Base-by-base conservation (phyloP, 2,797 vertebrate species). In the Crenichthys baileyi region DNA sequence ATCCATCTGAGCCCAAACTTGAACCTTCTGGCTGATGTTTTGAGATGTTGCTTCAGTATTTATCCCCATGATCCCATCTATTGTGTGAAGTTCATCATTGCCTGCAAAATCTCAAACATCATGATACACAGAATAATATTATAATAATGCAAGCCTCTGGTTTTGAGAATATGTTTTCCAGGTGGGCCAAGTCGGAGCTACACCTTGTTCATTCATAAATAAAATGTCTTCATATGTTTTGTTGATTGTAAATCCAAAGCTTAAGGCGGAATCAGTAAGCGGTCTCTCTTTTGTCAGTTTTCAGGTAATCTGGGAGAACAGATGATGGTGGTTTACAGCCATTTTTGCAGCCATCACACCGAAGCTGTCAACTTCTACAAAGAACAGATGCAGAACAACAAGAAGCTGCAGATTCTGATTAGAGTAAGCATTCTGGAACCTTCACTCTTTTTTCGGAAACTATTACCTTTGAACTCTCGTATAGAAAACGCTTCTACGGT, bases 391-490 rank as follows among this genome's bases (percentile, higher is more conserved):
- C 97, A 98, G 88, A 97, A 92, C 87, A 98, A 94, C 94, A 99
- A 98, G 92, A 98, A 97, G 87, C 95, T 99, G 76, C 97, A 97
- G 83, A 93, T 89, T 83, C 88, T 97, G 41, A 96, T 97, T 24
- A 96, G 94, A 95, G 98, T 99, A 92, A 95, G 91, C 0, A 18
- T 2, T 56, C 8, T 4, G 0, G 7, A n/a, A 41, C 58, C 3
- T n/a, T 1, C 0, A 53, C 20, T 20, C 29, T 13, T 29, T n/a
- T 24, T 22, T 41, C 0, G 13, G 1, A 61, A 41, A 22, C 5
- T 16, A 24, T 8, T 6, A 7, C 41, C 2, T 71, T 76, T 72
- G 36, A 44, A 4, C 18, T 67, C 24, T 58, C 58, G n/a, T n/a
- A 29, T 60, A 31, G 7, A 75, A 46, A n/a, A 65, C 1, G 36